A percentile compares a stretch with the other conserved stretches of the same genome.
phyloP scores from a whole-genome alignment of 2,797 vertebrate genomes.

The Anableps anableps region DNA sequence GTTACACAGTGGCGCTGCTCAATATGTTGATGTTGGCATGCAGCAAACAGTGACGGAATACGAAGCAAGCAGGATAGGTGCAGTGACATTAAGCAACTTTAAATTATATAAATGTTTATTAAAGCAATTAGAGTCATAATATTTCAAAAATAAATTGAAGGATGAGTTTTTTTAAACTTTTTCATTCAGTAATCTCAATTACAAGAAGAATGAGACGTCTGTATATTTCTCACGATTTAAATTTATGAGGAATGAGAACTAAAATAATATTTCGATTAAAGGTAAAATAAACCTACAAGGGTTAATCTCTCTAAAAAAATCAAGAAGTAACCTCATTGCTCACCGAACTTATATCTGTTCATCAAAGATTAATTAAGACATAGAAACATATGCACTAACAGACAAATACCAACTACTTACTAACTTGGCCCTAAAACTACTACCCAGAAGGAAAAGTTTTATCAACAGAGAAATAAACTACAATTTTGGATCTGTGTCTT shows the following conservation, averaged over 20 bases:
- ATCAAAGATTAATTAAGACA: background rate
- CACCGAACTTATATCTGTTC: background rate
- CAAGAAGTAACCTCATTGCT: background rate
- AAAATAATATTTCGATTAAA: background rate
- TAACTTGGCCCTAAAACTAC: background rate
- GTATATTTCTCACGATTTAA: background rate
- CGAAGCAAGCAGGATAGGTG: background rate
- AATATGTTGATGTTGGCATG: slow-evolving; percentile 46
- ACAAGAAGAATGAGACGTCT: background rate
- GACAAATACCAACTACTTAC: background rate
- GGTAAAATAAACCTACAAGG: background rate
- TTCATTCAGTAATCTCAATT: background rate
- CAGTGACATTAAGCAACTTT: background rate
- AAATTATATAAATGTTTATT: background rate
- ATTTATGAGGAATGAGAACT: background rate
- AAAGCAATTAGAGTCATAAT: background rate
- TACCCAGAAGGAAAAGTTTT: background rate
- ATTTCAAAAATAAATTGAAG: background rate
- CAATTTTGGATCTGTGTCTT: background rate
- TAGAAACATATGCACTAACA: background rate
- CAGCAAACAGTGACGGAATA: slow-evolving; percentile 17
- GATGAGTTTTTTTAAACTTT: background rate
- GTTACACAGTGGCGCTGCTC: background rate
- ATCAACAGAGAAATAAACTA: background rate
- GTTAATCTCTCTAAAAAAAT: background rate